A percentile compares a stretch with the other conserved stretches of the same genome.
Conservation (phyloP, 2,888 invertebrate species). For the Eumacrocentrus americanus region DNA sequence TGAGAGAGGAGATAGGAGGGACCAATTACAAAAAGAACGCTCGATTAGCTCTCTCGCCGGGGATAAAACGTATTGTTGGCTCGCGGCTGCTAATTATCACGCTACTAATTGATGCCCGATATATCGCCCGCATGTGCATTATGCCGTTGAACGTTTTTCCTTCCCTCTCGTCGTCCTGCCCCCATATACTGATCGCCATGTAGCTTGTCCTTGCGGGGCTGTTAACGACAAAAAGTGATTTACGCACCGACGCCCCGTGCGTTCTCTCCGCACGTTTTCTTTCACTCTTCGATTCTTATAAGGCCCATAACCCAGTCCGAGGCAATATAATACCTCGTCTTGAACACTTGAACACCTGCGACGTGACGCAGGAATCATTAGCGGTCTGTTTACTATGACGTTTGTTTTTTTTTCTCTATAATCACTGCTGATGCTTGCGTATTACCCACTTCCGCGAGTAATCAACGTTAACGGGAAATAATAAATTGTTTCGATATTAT, state of each 20-base stretch:
- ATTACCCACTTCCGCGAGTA: too few species aligned
- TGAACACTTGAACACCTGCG: background rate
- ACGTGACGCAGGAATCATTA: constrained; percentile 22
- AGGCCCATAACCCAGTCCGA: background rate
- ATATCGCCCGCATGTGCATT: constrained; percentile 11
- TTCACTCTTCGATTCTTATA: constrained; percentile 3
- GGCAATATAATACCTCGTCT: constrained; percentile 7
- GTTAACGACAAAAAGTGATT: constrained; percentile 34
- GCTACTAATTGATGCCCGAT: constrained; percentile 33
- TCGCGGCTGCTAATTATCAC: constrained; percentile 32
- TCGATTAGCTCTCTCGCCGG: background rate
- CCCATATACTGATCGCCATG: background rate
- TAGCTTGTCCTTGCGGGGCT: background rate
- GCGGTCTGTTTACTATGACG: too few species aligned
- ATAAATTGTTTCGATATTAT: too few species aligned
- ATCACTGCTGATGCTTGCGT: too few species aligned
- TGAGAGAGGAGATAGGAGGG: background rate
- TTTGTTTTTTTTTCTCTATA: too few species aligned
- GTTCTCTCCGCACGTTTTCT: background rate
- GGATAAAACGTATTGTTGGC: constrained; percentile 15
- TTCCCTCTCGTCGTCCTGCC: constrained; percentile 1
- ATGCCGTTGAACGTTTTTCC: background rate
- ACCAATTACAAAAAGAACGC: background rate
- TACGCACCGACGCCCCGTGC: constrained; percentile 25
- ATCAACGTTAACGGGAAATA: too few species aligned